These are phyloP conservation scores for Beroe forskalii DNA, from an alignment of 37 sponge, comb jelly and placozoan species.

Conservation along the genomic window DNA sequence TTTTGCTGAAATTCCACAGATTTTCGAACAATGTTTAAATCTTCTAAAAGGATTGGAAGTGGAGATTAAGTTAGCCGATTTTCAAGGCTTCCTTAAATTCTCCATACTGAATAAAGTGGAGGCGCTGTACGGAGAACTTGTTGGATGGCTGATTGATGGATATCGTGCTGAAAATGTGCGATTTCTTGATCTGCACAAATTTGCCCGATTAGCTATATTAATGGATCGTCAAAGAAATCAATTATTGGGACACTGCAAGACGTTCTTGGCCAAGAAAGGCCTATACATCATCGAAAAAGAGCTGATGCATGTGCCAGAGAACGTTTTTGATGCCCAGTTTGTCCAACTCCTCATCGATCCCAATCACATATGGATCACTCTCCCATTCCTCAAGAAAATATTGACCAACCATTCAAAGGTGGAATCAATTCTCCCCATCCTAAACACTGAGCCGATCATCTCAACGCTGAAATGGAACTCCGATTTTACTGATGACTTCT, in stretches of 20 bases:
- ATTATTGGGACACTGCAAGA: background rate
- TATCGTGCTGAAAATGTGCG: background rate
- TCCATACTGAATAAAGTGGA: background rate
- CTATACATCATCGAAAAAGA: slow-evolving; percentile 12
- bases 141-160: background rate
- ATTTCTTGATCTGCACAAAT: background rate
- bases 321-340: background rate
- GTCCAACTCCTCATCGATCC: background rate
- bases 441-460: background rate
- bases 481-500: background rate
- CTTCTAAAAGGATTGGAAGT: slow-evolving; percentile 22
- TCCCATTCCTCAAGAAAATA: background rate
- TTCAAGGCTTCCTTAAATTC: slow-evolving; percentile 8
- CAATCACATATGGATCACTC: background rate
- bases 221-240: background rate
- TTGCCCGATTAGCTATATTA: background rate
- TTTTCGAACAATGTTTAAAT: background rate
- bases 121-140: background rate
- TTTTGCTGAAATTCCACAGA: background rate
- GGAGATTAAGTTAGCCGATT: background rate
- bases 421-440: background rate
- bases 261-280: background rate
- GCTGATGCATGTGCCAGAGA: background rate
- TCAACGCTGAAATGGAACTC: background rate
- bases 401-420: background rate